Percentiles rank a stretch among this genome's conserved stretches.
Evolutionary conservation across 2,888 invertebrate genomes (phyloP).

Genomic region (Melanargia galathea): DNA sequence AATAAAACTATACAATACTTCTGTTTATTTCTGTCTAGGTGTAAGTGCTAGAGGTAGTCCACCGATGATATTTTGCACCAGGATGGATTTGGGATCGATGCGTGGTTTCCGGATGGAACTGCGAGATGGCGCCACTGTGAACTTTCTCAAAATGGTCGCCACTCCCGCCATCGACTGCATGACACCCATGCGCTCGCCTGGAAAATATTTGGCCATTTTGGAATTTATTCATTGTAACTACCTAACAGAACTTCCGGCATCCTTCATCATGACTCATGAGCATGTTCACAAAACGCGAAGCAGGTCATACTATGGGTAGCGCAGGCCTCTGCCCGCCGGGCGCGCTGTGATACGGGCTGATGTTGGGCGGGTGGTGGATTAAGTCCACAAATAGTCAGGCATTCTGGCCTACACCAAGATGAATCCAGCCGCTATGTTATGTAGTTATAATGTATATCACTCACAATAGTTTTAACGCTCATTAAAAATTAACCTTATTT

Average conservation of each 20-base stretch:
- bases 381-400: no score
- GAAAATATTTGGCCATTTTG: not conserved
- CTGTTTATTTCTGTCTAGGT: conserved; percentile 25
- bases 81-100: conserved; percentile 53
- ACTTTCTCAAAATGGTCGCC: conserved; percentile 57
- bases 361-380: no score
- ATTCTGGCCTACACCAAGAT: no score
- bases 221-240: not conserved
- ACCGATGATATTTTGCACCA: conserved; percentile 55
- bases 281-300: no score
- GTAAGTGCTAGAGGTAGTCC: conserved; percentile 58
- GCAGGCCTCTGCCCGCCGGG: no score
- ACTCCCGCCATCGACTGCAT: conserved; percentile 69
- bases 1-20: not conserved
- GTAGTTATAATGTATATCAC: no score
- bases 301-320: no score
- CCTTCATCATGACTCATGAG: no score
- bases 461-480: no score
- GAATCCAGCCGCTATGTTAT: no score
- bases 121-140: conserved; percentile 52
- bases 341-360: no score
- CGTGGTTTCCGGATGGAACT: conserved; percentile 46
- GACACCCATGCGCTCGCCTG: conserved; percentile 62
- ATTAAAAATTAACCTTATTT: not conserved
- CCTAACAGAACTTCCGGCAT: no score